Percentiles rank a stretch among this genome's conserved stretches.
phyloP scores from a whole-genome alignment of 2,888 invertebrate species.

The Pandemis corylana region DNA sequence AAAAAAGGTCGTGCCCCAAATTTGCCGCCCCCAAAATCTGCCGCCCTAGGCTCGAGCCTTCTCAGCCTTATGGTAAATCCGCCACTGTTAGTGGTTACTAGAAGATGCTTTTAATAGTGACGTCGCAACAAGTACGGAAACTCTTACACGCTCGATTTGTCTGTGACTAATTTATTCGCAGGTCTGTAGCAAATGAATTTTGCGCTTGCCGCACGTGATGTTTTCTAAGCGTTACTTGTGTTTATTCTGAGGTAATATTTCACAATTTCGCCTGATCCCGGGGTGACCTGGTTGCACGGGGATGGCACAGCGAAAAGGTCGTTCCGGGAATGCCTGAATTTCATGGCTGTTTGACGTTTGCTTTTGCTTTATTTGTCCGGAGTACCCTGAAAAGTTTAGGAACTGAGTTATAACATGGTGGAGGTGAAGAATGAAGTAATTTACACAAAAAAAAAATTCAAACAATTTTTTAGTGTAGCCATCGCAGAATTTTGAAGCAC shows the following conservation, averaged over 20 bases:
- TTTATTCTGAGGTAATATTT: not conserved
- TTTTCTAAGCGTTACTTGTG: not conserved
- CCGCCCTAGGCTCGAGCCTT: too few species aligned
- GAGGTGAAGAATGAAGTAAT: not conserved
- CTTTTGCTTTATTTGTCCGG: slow-evolving; percentile 14
- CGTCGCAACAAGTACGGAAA: not conserved
- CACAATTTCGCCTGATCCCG: slow-evolving; percentile 4
- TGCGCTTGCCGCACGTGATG: not conserved
- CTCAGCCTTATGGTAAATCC: too few species aligned
- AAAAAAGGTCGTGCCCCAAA: too few species aligned
- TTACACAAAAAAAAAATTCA: not conserved
- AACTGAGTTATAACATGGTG: not conserved
- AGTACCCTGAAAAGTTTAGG: not conserved
- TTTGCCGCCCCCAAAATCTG: too few species aligned
- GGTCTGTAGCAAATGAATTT: too few species aligned
- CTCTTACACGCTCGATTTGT: not conserved
- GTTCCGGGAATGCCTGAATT: not conserved
- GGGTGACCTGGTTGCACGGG: not conserved
- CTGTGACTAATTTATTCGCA: too few species aligned
- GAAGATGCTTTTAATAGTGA: too few species aligned
- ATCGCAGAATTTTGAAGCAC: too few species aligned
- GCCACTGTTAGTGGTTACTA: too few species aligned
- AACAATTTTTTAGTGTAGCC: too few species aligned
- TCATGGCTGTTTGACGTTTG: slow-evolving; percentile 10
- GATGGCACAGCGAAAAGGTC: not conserved